These are phyloP conservation scores for Drosophila anomalata DNA, from an alignment of 2,888 invertebrate genomes.

Conservation along the genomic window DNA sequence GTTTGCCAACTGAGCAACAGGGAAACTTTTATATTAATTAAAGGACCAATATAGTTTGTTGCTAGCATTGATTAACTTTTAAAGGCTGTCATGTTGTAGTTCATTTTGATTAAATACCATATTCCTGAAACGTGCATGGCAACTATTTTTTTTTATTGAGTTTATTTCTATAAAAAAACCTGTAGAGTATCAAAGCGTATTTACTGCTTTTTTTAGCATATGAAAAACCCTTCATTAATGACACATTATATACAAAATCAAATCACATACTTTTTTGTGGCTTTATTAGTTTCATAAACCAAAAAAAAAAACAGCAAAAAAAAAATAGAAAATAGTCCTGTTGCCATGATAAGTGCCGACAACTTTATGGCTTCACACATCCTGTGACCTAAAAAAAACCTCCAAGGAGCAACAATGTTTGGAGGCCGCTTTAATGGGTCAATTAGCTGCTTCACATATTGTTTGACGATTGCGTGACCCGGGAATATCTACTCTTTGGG, in stretches of 20 bases:
- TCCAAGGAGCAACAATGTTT: constrained; percentile 28
- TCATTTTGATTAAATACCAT: neutral
- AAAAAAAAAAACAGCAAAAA: constrained; percentile 4
- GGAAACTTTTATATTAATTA: constrained; percentile 13
- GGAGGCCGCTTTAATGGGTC: constrained; percentile 35
- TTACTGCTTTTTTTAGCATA: neutral
- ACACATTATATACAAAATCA: neutral
- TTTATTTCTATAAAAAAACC: too few relatives aligned
- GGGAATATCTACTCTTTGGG: constrained; percentile 13
- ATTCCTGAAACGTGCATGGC: neutral
- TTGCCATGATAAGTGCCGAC: constrained; percentile 1
- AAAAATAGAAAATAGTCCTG: constrained; percentile 12
- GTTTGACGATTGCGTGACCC: constrained; percentile 36
- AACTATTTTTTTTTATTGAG: neutral
- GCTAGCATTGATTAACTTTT: neutral
- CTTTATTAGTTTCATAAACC: constrained; percentile 2
- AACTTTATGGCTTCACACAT: constrained; percentile 38
- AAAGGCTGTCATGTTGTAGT: neutral
- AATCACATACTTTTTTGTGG: neutral
- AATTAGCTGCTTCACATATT: constrained; percentile 37
- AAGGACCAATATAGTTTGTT: neutral
- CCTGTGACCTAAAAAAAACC: constrained; percentile 32
- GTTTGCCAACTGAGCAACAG: neutral
- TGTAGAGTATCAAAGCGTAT: too few relatives aligned
- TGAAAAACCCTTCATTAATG: neutral